Evolutionary conservation across 2,888 invertebrate genomes (phyloP), one percentile per base, ranked within the genome.

Genomic region (Mycalesis mineus): DNA sequence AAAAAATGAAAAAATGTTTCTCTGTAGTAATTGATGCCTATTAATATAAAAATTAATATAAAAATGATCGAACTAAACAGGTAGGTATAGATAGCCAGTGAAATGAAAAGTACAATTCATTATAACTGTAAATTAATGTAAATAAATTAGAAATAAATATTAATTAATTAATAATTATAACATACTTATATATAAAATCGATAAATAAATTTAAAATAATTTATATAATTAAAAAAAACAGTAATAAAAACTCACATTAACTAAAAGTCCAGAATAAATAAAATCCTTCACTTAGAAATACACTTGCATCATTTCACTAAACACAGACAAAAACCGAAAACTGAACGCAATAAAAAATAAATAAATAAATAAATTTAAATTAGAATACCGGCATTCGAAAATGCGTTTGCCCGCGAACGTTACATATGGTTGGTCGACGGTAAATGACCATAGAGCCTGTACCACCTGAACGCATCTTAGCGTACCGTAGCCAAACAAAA

Each of bases 381-480:
- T 63, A 62, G 67, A 69, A 70, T 70, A 65, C 67, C 65, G 66
- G 54, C 66, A 62, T 75, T 73, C 72, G n/a, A 75, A 69, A 71
- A 69, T 75, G 71, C 69, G 71, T 69, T 72, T 71, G 74, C 67
- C 71, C 77, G 80, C 82, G 80, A 72, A 74, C 79, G 72, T 66
- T 71, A 70, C 76, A 75, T 74, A 72, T 73, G 80, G 75, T 77
- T 71, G 75, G 72, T 71, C 71, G 74, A 73, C 77, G 72, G 75
- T 78, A 81, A 86, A 80, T 85, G 85, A 78, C 81, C 82, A 81
- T 72, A 75, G 68, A 52, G 72, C 67, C 68, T 59, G 64, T 68
- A 66, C 65, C 68, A 68, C 72, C 70, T 69, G 68, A 63, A 64
- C 63, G 64, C 65, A 68, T 65, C 67, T 65, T 59, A 56, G 37